These are phyloP conservation scores for Acanthococcus lagerstroemiae DNA, from an alignment of 2,888 invertebrate genomes.

Conservation along the genomic window DNA sequence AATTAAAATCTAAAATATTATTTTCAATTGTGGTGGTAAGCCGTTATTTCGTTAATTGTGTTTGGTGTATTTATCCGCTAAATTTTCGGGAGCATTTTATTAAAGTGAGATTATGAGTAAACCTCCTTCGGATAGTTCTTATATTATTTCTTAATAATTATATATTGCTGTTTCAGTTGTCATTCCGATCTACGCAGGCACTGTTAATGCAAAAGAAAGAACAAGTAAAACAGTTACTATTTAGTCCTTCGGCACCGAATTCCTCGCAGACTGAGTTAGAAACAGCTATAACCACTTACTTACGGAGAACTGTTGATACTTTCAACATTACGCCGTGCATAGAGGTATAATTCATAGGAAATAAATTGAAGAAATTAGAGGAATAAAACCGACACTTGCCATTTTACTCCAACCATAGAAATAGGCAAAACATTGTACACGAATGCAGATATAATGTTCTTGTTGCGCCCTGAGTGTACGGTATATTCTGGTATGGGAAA, in stretches of 20 bases:
- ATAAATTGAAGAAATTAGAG: too few species aligned
- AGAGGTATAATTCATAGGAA: conserved; percentile 41
- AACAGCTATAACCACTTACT: conserved; percentile 52
- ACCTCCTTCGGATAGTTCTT: background rate
- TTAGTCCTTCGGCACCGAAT: conserved; percentile 40
- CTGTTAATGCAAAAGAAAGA: conserved; percentile 61
- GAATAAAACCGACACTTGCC: background rate
- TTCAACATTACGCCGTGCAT: conserved; percentile 48
- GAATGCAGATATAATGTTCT: background rate
- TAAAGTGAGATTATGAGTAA: background rate
- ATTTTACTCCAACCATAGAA: background rate
- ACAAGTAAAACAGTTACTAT: conserved; percentile 58
- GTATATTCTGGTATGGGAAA: too few species aligned
- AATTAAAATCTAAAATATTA: conserved; percentile 86
- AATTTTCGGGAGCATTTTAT: too few species aligned
- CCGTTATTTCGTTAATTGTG: too few species aligned
- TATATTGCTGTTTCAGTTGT: conserved; percentile 55
- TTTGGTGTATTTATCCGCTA: too few species aligned
- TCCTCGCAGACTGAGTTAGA: conserved; percentile 44
- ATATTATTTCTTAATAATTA: background rate
- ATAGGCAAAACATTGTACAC: background rate
- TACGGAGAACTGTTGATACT: conserved; percentile 58
- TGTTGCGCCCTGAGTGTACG: too few species aligned
- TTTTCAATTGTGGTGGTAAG: conserved; percentile 93
- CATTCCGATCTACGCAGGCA: conserved; percentile 60